Base-by-base conservation (phyloP, 2,797 vertebrate genomes). In the Poeciliopsis gracilis region DNA sequence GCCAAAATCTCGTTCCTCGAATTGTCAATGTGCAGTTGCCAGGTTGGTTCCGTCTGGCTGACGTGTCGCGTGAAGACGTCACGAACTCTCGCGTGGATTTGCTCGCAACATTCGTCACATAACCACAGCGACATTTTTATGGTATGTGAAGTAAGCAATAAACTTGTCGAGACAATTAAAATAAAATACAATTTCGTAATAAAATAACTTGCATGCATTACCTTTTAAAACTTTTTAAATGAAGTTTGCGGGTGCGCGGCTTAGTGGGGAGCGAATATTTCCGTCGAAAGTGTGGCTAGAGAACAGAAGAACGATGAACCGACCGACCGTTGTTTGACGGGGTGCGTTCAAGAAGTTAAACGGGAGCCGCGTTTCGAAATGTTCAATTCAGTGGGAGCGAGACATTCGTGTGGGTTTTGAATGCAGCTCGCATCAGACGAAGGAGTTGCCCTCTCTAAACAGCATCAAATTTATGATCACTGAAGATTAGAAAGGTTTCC, bases 21-120 rank as follows among this genome's bases (percentile, higher is more conserved):
- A 2, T 57, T 47, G 72, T 55, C 71, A 55, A 4, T 2, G 13
- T 45, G 59, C 70, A 3, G 67, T 71, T 5, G 10, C 63, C 75
- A 82, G 86, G 49, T 36, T 76, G 72, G 67, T 94, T 94, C 93
- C 93, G 93, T 89, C 83, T 94, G 80, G 92, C 79, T 90, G 94
- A 95, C 94, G 94, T 95, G 94, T 95, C 91, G 13, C 83, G 89
- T 61, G 13, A 47, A 25, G 36, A 71, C 13, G 88, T 93, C 90
- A 91, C 11, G 36, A 8, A 75, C 38, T 57, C 8, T 41, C 0
- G 30, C 11, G 47, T 70, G 9, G 0, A 72, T 86, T 89, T 49
- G 18, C 38, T 47, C 67, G 25, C 75, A 46, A 77, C 83, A 76
- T 92, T 90, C 86, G 43, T 15, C 73, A 82, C 5, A 16, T 36